Percentiles rank a stretch among this genome's conserved stretches.
Conservation (phyloP, 2,797 vertebrate genomes). For the Leucoraja ocellata region DNA sequence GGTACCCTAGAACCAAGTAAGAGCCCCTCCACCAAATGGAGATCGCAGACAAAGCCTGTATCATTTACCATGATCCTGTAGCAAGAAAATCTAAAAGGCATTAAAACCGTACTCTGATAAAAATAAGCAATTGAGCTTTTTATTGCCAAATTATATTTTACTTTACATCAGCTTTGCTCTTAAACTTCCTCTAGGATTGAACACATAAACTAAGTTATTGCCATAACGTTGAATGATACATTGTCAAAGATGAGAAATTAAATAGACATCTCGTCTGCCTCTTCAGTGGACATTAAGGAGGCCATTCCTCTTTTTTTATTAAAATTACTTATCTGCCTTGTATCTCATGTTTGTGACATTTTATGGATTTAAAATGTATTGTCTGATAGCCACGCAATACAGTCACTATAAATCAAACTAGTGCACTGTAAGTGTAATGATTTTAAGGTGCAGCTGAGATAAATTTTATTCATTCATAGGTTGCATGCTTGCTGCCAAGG, state of each 20-base stretch:
- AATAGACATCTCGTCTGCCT: not conserved
- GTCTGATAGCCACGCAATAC: not conserved
- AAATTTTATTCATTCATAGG: too few relatives aligned
- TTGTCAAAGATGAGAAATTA: not conserved
- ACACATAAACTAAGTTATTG: not conserved
- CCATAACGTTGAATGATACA: not conserved
- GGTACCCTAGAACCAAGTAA: not conserved
- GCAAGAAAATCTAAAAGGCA: not conserved
- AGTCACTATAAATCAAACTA: not conserved
- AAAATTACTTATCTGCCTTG: not conserved
- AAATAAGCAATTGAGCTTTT: not conserved
- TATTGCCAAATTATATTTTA: not conserved
- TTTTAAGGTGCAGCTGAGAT: not conserved
- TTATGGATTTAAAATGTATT: not conserved
- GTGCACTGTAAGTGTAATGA: not conserved
- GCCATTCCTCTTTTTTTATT: not conserved
- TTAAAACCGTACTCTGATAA: not conserved
- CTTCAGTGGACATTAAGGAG: not conserved
- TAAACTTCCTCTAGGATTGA: not conserved
- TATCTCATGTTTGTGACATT: not conserved
- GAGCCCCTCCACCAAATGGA: not conserved
- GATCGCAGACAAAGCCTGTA: not conserved
- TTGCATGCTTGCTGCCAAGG: too few relatives aligned
- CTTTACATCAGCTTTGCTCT: not conserved
- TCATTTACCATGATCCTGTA: not conserved